Evolutionary conservation across 2,797 vertebrate genomes (phyloP).

Genomic region (Geranospiza caerulescens): DNA sequence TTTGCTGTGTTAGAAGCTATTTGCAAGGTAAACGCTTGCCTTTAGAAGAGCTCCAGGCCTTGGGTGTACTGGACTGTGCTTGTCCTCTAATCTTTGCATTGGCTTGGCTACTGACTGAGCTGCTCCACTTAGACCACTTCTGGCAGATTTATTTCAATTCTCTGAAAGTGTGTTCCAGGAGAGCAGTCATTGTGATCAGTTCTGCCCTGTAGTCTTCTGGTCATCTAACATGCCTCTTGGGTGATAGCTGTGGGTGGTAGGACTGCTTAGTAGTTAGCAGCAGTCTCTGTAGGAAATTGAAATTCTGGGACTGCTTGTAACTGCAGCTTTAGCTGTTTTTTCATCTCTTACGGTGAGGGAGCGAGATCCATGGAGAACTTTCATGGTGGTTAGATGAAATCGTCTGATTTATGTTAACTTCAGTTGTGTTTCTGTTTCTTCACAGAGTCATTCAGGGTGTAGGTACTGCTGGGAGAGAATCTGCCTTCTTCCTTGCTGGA

Average conservation of each 20-base stretch:
- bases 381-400: not conserved
- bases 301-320: not conserved
- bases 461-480: not conserved
- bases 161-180: not conserved
- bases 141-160: not conserved
- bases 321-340: not conserved
- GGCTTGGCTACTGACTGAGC: not conserved
- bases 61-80: not conserved
- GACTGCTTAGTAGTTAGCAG: not conserved
- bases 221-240: not conserved
- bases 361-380: not conserved
- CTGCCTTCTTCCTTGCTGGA: not conserved
- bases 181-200: not conserved
- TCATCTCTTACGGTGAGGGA: not conserved
- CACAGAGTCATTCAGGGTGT: not conserved
- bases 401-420: not conserved
- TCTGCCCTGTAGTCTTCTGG: not conserved
- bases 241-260: not conserved
- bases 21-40: fast-evolving
- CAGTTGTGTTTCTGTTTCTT: not conserved
- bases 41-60: not conserved
- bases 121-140: not conserved
- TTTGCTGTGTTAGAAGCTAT: not conserved
- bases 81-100: not conserved
- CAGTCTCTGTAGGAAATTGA: not conserved